phyloP scores from a whole-genome alignment of 30 jellyfish, hydroid and myxozoan genomes.

The Clytia hemisphaerica region DNA sequence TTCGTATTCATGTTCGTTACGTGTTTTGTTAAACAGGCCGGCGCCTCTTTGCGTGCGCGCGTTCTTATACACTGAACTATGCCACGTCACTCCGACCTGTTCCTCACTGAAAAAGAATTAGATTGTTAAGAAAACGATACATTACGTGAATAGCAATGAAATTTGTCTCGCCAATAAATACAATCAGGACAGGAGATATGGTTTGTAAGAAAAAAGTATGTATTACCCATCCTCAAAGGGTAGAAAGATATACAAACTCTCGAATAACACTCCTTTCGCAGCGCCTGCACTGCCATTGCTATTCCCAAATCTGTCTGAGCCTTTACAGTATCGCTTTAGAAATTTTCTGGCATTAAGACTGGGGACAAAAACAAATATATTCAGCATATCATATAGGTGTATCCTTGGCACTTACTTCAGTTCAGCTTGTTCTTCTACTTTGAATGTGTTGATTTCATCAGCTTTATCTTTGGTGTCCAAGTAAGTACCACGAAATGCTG shows the following conservation, averaged over 20 bases:
- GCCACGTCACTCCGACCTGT: constrained; percentile 66
- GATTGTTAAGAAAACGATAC: neutral
- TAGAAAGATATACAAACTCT: no score
- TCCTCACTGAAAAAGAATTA: constrained; percentile 23
- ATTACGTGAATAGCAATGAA: neutral
- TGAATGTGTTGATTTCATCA: constrained; percentile 49
- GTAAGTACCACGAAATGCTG: constrained; percentile 73
- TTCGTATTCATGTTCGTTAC: neutral
- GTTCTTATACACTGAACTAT: constrained; percentile 45
- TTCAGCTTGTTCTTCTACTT: constrained; percentile 46
- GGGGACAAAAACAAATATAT: no score
- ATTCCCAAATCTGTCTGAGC: no score
- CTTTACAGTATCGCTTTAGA: no score
- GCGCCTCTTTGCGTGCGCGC: constrained; percentile 58
- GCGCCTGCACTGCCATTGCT: no score
- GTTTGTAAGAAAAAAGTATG: no score
- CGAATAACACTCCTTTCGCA: no score
- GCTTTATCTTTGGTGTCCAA: constrained; percentile 78
- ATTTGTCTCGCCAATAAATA: neutral
- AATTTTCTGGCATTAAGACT: no score
- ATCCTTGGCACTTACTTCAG: neutral
- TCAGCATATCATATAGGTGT: neutral
- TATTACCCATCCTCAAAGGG: no score
- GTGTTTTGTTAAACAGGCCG: constrained; percentile 39
- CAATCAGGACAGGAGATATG: no score